A percentile compares a stretch with the other conserved stretches of the same genome.
Conservation (phyloP, 2,797 vertebrate genomes). For the Helostoma temminkii region DNA sequence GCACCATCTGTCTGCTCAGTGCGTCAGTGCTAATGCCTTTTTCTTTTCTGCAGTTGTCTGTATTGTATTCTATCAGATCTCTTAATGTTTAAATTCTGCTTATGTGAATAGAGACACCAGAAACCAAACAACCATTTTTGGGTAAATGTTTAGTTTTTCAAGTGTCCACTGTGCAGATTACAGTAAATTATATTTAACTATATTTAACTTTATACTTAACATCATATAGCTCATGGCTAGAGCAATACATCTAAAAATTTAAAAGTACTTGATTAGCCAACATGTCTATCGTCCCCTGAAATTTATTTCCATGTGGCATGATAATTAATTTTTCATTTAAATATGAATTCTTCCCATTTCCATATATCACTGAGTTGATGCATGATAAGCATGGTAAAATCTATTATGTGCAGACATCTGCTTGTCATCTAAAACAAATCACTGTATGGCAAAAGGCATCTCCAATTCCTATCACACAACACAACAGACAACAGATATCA, state of each 20-base stretch:
- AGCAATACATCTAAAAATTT: background rate
- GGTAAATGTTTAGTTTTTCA: no score
- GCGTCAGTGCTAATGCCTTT: slow-evolving; percentile 2
- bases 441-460: slow-evolving; percentile 9
- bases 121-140: no score
- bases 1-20: slow-evolving; percentile 46
- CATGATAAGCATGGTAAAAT: slow-evolving; percentile 6
- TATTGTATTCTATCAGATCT: background rate
- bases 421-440: slow-evolving; percentile 33
- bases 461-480: background rate
- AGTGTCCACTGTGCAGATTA: no score
- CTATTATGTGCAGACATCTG: slow-evolving; percentile 20
- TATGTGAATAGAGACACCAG: slow-evolving; percentile 4
- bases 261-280: background rate
- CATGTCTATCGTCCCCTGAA: background rate
- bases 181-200: no score
- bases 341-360: slow-evolving; percentile 12
- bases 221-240: background rate
- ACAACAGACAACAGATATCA: slow-evolving; percentile 40
- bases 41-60: background rate
- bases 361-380: slow-evolving; percentile 10
- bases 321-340: slow-evolving; percentile 26
- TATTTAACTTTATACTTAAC: no score
- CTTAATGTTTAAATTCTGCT: background rate
- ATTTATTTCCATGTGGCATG: background rate